These are phyloP conservation scores for Falco biarmicus DNA, from an alignment of 2,797 vertebrate genomes.

Conservation along the genomic window DNA sequence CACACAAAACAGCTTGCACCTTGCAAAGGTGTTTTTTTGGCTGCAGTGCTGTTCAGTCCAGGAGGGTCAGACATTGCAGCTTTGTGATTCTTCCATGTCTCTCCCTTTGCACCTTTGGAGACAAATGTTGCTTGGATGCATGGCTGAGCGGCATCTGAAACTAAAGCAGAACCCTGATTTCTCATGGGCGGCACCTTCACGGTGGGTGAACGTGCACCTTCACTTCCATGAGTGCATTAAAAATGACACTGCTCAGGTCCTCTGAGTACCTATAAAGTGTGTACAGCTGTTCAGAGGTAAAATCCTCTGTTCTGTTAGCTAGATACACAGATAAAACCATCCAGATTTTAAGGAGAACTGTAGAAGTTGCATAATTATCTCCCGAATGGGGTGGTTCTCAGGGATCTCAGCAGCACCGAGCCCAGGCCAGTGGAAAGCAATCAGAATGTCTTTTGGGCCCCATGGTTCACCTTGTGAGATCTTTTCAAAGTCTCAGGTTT, in stretches of 20 bases:
- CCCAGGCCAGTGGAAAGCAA: neutral
- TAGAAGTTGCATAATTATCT: neutral
- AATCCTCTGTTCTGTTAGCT: neutral
- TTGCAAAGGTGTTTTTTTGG: neutral
- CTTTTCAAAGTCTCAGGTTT: neutral
- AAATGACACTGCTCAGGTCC: neutral
- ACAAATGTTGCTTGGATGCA: neutral
- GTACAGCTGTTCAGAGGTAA: neutral
- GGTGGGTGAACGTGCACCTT: neutral
- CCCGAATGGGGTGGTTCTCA: rapidly evolving
- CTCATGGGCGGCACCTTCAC: neutral
- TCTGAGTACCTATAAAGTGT: neutral
- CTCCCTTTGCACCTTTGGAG: neutral
- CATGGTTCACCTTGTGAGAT: neutral
- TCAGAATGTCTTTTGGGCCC: neutral
- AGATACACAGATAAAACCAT: neutral
- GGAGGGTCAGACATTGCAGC: neutral
- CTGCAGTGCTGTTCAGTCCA: neutral
- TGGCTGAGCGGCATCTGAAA: neutral
- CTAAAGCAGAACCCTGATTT: neutral
- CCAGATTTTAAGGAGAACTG: neutral
- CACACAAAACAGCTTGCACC: neutral
- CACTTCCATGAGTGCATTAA: neutral
- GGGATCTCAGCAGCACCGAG: neutral
- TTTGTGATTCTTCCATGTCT: neutral